Evolutionary conservation across 1,140 invertebrate species (phyloP), one percentile per base, ranked within the genome.

Genomic region (Drosophila rhopaloa): DNA sequence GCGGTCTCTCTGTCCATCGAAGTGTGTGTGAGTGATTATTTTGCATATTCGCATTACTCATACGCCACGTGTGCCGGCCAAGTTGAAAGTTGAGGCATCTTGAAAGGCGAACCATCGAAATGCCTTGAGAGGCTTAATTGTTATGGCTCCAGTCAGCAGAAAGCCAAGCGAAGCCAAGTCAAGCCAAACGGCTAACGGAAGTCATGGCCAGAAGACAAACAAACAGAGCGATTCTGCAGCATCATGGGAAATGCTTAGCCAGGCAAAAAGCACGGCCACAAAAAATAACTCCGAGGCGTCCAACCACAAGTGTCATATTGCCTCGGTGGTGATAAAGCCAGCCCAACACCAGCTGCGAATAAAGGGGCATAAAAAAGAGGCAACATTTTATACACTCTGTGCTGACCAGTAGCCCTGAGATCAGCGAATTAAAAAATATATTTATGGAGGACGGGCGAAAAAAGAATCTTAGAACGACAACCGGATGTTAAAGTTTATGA

Each of bases 241-340:
- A 89, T 89, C 84, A 89, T 89, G 85, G 85, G 85, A 89, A 89
- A 71, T 89, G 84, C 73, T 80, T 63, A 79, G 63, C 59, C 68
- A 59, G 70, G 80, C 84, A 81, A 84, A 84, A 86, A 81, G 38
- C 44, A 16, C 10, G 55, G 54, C 55, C 37, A 40, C 77, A 60
- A 16, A 60, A 55, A 82, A 63, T 70, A 65, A 72, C 61, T 60
- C 53, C 43, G 57, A 71, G 66, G 74, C 75, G 74, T 77, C 62
- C 77, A 77, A 86, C 79, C 83, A 82, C 72, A 89, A 88, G 84
- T 88, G 84, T 88, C 85, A 90, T 89, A 89, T 90, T 89, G 85
- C 84, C 51, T 61, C 41, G 61, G 67, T 70, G 78, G 70, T 57
- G 76, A 84, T 85, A 81, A 85, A 80, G 60, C 53, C 56, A 73